Evolutionary conservation across 2,888 invertebrate genomes (phyloP).

Genomic region (Stenodera caucasica): DNA sequence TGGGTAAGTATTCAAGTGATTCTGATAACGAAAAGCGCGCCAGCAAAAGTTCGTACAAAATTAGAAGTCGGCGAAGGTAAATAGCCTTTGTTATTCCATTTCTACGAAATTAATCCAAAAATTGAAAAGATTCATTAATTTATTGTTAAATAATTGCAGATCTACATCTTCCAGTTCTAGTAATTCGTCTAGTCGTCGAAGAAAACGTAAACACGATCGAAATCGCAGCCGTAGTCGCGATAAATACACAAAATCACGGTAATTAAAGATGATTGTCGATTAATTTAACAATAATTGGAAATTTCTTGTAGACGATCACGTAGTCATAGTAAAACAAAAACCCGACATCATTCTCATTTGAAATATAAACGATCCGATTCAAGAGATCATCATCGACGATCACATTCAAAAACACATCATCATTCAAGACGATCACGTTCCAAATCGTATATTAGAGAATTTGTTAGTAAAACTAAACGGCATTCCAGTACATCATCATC

Average conservation of each 20-base stretch:
- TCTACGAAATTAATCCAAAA: slow-evolving; percentile 4
- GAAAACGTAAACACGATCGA: slow-evolving; percentile 37
- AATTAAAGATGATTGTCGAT: no score
- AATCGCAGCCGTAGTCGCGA: slow-evolving; percentile 45
- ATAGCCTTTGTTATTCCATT: slow-evolving; percentile 16
- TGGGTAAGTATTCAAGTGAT: slow-evolving; percentile 57
- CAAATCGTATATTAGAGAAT: slow-evolving; percentile 51
- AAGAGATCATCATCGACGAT: slow-evolving; percentile 35
- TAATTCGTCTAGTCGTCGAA: slow-evolving; percentile 39
- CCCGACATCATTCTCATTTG: slow-evolving; percentile 28
- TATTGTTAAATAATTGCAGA: slow-evolving; percentile 33
- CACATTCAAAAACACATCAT: slow-evolving; percentile 33
- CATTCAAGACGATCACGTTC: slow-evolving; percentile 48
- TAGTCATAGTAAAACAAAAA: slow-evolving; percentile 37
- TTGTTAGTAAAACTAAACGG: slow-evolving; percentile 42
- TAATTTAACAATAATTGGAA: not conserved
- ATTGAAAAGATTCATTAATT: not conserved
- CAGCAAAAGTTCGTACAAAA: slow-evolving; percentile 50
- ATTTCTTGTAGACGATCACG: slow-evolving; percentile 41
- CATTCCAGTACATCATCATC: slow-evolving; percentile 33
- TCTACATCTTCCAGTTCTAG: slow-evolving; percentile 50
- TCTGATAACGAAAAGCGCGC: slow-evolving; percentile 52
- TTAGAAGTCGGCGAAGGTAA: slow-evolving; percentile 51
- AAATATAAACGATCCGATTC: slow-evolving; percentile 33
- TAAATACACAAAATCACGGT: slow-evolving; percentile 47